Percentiles rank a stretch among this genome's conserved stretches.
These are phyloP conservation scores for Saturnia pavonia DNA, from an alignment of 2,888 invertebrate genomes.

Conservation along the genomic window DNA sequence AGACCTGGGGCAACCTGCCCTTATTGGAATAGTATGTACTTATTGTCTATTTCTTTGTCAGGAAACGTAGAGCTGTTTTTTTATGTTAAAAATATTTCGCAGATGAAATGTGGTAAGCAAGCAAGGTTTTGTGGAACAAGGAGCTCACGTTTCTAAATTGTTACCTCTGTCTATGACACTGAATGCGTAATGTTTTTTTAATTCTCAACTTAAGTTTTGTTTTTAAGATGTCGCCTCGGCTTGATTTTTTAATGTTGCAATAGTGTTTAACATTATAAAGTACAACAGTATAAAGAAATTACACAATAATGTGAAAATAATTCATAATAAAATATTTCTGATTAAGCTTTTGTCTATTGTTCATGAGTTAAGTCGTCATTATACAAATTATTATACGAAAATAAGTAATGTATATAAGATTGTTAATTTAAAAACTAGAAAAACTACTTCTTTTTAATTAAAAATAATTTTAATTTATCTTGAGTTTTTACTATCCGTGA, in stretches of 20 bases:
- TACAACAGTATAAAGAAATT: background rate
- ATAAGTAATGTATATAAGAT: too few relatives aligned
- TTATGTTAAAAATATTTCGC: background rate
- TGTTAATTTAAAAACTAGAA: background rate
- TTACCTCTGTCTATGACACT: background rate
- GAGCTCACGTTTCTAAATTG: background rate
- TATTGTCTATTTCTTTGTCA: background rate
- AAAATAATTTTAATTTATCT: background rate
- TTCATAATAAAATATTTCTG: too few relatives aligned
- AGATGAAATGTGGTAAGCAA: background rate
- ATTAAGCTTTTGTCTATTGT: background rate
- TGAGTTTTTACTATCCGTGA: background rate
- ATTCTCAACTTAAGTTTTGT: background rate
- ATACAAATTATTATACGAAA: too few relatives aligned
- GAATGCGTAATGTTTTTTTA: background rate
- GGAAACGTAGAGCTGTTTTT: background rate
- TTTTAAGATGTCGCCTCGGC: background rate
- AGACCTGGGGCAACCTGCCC: conserved; percentile 74
- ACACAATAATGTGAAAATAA: background rate
- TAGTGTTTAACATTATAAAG: background rate
- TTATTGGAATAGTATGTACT: conserved; percentile 38
- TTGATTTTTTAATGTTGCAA: background rate
- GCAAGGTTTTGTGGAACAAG: background rate
- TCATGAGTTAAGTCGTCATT: background rate
- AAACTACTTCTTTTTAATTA: background rate